Evolutionary conservation across 2,888 invertebrate genomes (phyloP).

Genomic region (Allygus modestus): DNA sequence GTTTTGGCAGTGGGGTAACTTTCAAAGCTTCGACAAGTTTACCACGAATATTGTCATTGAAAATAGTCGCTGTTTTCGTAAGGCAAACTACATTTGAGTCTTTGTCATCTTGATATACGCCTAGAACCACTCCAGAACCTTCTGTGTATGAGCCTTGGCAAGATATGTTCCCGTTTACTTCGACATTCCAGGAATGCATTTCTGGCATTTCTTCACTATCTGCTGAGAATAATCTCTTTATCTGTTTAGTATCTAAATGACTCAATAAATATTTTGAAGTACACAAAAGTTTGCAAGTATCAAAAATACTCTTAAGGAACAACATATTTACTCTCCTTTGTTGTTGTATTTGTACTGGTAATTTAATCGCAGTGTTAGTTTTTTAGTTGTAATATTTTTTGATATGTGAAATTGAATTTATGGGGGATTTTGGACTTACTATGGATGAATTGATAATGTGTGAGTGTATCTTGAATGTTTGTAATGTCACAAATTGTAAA

Average conservation of each 20-base stretch:
- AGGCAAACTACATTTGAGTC: slow-evolving; percentile 63
- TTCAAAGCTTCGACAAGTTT: slow-evolving; percentile 64
- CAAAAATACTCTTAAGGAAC: not conserved
- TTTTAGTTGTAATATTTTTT: no score
- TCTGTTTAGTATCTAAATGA: not conserved
- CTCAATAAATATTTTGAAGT: not conserved
- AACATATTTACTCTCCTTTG: not conserved
- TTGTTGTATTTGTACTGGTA: no score
- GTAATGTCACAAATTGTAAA: no score
- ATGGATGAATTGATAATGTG: no score
- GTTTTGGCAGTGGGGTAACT: slow-evolving; percentile 75
- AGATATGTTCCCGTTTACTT: slow-evolving; percentile 12
- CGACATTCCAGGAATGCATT: slow-evolving; percentile 11
- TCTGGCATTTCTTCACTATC: slow-evolving; percentile 1
- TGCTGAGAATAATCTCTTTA: not conserved
- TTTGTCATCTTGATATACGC: slow-evolving; percentile 64
- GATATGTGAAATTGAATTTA: no score
- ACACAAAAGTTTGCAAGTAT: not conserved
- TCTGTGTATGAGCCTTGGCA: slow-evolving; percentile 44
- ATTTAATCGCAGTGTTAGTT: not conserved
- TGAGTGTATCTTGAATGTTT: no score
- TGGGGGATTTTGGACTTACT: no score
- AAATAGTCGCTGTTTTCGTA: slow-evolving; percentile 67
- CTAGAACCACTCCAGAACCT: slow-evolving; percentile 67
- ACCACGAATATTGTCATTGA: slow-evolving; percentile 65